Evolutionary conservation across 2,888 invertebrate genomes (phyloP).

Genomic region (Bursaphelenchus okinawaensis): DNA sequence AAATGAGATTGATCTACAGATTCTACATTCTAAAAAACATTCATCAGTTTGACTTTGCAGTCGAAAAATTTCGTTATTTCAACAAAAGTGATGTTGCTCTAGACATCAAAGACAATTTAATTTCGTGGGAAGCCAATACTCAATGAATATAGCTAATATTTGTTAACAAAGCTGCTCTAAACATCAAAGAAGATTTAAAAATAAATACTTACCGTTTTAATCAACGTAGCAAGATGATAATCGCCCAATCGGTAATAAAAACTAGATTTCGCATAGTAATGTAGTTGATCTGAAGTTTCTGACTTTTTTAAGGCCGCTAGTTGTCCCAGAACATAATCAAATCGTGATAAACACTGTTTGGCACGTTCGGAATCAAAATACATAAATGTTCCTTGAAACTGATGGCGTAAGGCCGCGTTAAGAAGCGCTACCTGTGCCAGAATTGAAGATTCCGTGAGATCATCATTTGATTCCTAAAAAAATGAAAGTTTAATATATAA

Average conservation of each 20-base stretch:
- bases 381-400: not conserved
- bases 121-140: too few species aligned
- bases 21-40: constrained; percentile 2
- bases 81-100: too few species aligned
- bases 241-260: constrained; percentile 11
- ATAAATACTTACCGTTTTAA: constrained; percentile 2
- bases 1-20: constrained; percentile 1
- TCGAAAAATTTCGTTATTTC: too few species aligned
- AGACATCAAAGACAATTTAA: too few species aligned
- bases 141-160: too few species aligned
- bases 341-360: not conserved
- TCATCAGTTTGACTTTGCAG: too few species aligned
- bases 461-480: not conserved
- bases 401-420: constrained; percentile 4
- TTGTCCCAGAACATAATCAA: not conserved
- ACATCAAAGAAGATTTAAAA: not conserved
- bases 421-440: constrained; percentile 5
- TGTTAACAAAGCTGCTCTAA: too few species aligned
- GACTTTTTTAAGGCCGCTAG: not conserved
- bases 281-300: not conserved
- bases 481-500: too few species aligned
- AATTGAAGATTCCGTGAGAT: not conserved
- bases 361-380: not conserved
- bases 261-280: constrained; percentile 3
- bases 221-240: not conserved